These are phyloP conservation scores for Siphamia tubifer DNA, from an alignment of 2,113 vertebrate genomes.

Conservation along the genomic window DNA sequence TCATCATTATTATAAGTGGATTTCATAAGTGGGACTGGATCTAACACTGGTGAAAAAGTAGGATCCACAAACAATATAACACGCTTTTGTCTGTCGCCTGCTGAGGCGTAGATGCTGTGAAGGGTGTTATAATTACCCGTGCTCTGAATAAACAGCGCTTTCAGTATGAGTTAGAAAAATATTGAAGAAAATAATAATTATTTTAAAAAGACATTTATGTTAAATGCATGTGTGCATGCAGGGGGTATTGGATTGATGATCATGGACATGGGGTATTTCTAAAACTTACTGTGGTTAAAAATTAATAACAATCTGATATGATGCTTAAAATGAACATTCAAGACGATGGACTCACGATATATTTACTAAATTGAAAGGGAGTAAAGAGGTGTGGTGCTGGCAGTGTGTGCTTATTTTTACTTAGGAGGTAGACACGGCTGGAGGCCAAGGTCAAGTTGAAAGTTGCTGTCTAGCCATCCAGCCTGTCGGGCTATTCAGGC, in stretches of 20 bases:
- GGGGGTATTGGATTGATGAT: too few relatives aligned
- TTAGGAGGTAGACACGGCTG: slow-evolving; percentile 83
- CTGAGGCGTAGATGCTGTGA: not conserved
- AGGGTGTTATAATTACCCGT: not conserved
- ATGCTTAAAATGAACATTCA: not conserved
- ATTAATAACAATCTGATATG: not conserved
- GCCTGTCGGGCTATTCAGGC: slow-evolving; percentile 82
- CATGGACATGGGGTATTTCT: not conserved
- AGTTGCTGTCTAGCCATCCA: slow-evolving; percentile 86
- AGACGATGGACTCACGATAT: slow-evolving; percentile 21
- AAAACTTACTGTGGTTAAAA: not conserved
- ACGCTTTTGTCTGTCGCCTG: not conserved
- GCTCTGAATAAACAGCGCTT: not conserved
- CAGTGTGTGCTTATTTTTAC: slow-evolving; percentile 72
- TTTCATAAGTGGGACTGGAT: not conserved
- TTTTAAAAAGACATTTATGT: not conserved
- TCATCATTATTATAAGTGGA: not conserved
- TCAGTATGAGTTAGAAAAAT: not conserved
- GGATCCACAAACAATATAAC: not conserved
- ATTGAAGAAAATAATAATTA: not conserved
- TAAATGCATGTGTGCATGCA: not conserved
- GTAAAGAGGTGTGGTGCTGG: slow-evolving; percentile 62
- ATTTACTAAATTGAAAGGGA: slow-evolving; percentile 65
- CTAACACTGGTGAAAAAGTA: too few relatives aligned
- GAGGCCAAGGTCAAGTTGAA: slow-evolving; percentile 99